Conservation (phyloP, 1,140 invertebrate species). For the Bathynomus jamesi region DNA sequence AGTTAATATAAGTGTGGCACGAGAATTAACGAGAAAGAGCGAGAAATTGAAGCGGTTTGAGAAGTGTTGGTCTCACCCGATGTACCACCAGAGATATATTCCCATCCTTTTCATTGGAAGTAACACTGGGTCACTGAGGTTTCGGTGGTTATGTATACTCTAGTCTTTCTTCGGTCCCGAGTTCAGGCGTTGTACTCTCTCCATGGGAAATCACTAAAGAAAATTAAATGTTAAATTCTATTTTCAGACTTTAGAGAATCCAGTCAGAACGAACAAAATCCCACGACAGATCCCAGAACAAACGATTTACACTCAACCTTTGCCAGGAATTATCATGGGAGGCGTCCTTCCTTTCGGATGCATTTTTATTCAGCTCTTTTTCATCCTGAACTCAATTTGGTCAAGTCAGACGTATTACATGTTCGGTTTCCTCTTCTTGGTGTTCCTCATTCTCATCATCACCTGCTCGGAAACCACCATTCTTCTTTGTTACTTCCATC, state of each 20-base stretch:
- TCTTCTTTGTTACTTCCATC: constrained; percentile 95
- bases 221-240: too few relatives aligned
- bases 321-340: constrained; percentile 81
- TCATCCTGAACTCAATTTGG: constrained; percentile 98
- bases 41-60: too few relatives aligned
- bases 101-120: too few relatives aligned
- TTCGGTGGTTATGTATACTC: too few relatives aligned
- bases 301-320: constrained; percentile 76
- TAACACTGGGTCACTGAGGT: too few relatives aligned
- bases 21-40: too few relatives aligned
- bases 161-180: too few relatives aligned
- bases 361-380: constrained; percentile 99
- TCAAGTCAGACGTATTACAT: constrained; percentile 98
- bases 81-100: too few relatives aligned
- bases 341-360: constrained; percentile 97
- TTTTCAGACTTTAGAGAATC: constrained; percentile 78
- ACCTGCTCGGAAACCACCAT: constrained; percentile 98
- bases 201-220: too few relatives aligned
- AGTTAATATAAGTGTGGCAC: too few relatives aligned
- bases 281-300: constrained; percentile 96
- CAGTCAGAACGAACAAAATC: constrained; percentile 96
- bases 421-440: constrained; percentile 97
- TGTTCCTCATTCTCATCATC: constrained; percentile 94
- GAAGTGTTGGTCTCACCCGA: too few relatives aligned
- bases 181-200: too few relatives aligned